Conservation (phyloP, 2,888 invertebrate genomes). For the Eumerus sabulonum region DNA sequence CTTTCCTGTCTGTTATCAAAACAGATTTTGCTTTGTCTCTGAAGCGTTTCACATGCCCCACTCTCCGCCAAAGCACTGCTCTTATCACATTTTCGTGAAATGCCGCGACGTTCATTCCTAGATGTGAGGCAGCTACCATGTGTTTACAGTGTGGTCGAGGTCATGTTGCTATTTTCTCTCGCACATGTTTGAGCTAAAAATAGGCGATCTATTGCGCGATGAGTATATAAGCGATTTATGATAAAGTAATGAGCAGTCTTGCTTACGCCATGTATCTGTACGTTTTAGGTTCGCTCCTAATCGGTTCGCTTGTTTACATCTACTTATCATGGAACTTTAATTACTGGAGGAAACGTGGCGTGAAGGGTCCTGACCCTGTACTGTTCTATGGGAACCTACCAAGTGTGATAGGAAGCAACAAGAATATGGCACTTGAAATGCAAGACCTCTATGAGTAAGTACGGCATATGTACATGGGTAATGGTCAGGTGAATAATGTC, state of each 20-base stretch:
- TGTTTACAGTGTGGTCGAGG: not conserved
- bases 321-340: conserved; percentile 45
- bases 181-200: not conserved
- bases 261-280: conserved; percentile 8
- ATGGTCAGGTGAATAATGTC: not conserved
- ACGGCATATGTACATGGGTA: not conserved
- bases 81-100: too few species aligned
- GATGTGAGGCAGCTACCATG: too few species aligned
- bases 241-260: not conserved
- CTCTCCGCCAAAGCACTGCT: too few species aligned
- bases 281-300: not conserved
- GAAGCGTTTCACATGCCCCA: too few species aligned
- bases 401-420: conserved; percentile 25
- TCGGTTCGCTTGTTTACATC: conserved; percentile 2
- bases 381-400: conserved; percentile 30
- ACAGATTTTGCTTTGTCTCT: too few species aligned
- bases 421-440: conserved; percentile 35
- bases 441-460: conserved; percentile 47
- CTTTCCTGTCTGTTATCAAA: too few species aligned
- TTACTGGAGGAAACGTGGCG: conserved; percentile 42
- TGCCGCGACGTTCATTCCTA: too few species aligned
- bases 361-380: conserved; percentile 35
- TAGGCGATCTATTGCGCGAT: not conserved
- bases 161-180: not conserved
- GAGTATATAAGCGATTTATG: too few species aligned